phyloP scores from a whole-genome alignment of 1,140 invertebrate species.

The Thaumatotibia leucotreta region DNA sequence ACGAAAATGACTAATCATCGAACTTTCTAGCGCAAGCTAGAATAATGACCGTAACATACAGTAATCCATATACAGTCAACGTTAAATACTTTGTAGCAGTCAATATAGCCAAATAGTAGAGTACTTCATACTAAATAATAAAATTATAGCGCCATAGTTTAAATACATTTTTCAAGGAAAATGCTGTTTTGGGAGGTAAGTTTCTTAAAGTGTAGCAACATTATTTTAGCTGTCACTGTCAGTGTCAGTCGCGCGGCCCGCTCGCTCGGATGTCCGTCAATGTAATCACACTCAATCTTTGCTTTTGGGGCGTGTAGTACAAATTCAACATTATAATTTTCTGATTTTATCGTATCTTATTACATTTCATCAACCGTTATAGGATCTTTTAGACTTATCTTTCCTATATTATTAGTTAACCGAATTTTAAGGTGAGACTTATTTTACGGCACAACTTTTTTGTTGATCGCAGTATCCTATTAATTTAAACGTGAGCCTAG shows the following conservation, averaged over 20 bases:
- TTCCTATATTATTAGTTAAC: background rate
- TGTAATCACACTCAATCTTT: background rate
- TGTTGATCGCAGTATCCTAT: background rate
- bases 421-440: slow-evolving; percentile 3
- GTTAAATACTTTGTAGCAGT: too few relatives aligned
- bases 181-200: background rate
- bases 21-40: too few relatives aligned
- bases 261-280: background rate
- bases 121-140: too few relatives aligned
- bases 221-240: background rate
- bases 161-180: background rate
- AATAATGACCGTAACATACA: too few relatives aligned
- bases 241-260: slow-evolving; percentile 6
- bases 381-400: background rate
- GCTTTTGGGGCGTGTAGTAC: slow-evolving; percentile 7
- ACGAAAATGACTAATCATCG: too few relatives aligned
- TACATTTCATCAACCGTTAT: background rate
- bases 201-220: background rate
- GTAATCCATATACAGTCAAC: too few relatives aligned
- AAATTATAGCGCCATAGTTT: too few relatives aligned
- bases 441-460: background rate
- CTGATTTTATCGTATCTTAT: background rate
- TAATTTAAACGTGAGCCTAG: slow-evolving; percentile 2
- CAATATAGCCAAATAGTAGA: too few relatives aligned
- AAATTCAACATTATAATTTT: background rate